Conservation (phyloP, 2,888 invertebrate genomes). For the Tenodera sinensis region DNA sequence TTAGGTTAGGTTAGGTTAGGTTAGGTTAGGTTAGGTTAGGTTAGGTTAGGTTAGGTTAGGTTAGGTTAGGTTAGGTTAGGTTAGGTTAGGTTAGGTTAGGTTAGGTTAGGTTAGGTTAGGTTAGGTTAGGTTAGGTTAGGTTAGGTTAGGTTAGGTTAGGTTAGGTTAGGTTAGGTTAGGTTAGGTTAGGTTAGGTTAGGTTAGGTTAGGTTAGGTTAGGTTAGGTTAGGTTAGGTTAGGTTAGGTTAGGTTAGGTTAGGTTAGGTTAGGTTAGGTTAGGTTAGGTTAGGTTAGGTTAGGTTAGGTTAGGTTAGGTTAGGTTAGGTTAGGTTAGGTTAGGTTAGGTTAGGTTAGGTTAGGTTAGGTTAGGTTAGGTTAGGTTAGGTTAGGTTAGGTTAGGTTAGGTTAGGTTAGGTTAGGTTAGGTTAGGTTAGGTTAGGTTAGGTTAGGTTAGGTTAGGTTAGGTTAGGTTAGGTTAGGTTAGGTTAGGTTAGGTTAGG, state of each 20-base stretch:
- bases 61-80: slow-evolving; percentile 19
- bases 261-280: background rate
- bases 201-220: too few relatives aligned
- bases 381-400: slow-evolving; percentile 33
- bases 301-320: slow-evolving; percentile 37
- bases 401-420: slow-evolving; percentile 31
- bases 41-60: slow-evolving; percentile 5
- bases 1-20: too few relatives aligned
- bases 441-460: slow-evolving; percentile 29
- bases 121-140: background rate
- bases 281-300: slow-evolving; percentile 33
- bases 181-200: too few relatives aligned
- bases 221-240: too few relatives aligned
- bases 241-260: too few relatives aligned
- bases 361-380: too few relatives aligned
- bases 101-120: slow-evolving; percentile 2
- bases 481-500: slow-evolving; percentile 29
- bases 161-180: too few relatives aligned
- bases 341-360: too few relatives aligned
- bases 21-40: too few relatives aligned
- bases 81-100: slow-evolving; percentile 13
- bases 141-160: too few relatives aligned
- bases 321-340: background rate
- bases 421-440: slow-evolving; percentile 29
- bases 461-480: too few relatives aligned